phyloP scores from a whole-genome alignment of 1,140 invertebrate genomes.

The Platyura marginata region DNA sequence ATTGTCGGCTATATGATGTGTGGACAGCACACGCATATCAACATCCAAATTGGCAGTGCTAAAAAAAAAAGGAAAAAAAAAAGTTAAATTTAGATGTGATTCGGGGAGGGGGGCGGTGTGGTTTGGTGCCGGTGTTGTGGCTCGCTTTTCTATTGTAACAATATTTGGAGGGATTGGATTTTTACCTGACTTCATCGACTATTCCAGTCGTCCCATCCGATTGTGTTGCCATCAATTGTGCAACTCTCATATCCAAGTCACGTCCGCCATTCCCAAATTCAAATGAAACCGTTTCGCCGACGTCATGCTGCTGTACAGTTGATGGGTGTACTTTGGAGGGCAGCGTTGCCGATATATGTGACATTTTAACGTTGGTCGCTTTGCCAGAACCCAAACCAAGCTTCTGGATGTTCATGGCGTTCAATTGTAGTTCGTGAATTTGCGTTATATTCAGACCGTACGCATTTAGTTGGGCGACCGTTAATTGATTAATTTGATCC shows the following conservation, averaged over 20 bases:
- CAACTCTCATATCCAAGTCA: slow-evolving; percentile 29
- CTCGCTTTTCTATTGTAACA: too few relatives aligned
- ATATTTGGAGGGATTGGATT: slow-evolving; percentile 12
- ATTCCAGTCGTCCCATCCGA: too few relatives aligned
- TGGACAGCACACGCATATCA: slow-evolving; percentile 29
- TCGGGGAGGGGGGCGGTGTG: too few relatives aligned
- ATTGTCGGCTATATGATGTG: background rate
- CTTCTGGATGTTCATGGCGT: slow-evolving; percentile 32
- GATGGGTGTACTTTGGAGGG: too few relatives aligned
- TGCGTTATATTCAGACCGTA: slow-evolving; percentile 33
- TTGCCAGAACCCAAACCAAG: slow-evolving; percentile 18
- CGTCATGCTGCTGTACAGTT: too few relatives aligned
- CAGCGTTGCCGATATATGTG: too few relatives aligned
- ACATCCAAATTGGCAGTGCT: slow-evolving; percentile 25
- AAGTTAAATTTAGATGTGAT: too few relatives aligned
- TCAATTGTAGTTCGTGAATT: slow-evolving; percentile 37
- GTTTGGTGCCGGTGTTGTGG: too few relatives aligned
- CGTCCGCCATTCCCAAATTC: slow-evolving; percentile 8
- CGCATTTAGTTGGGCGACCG: slow-evolving; percentile 33
- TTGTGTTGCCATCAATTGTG: too few relatives aligned
- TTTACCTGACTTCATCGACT: slow-evolving; percentile 16
- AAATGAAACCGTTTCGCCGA: too few relatives aligned
- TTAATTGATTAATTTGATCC: slow-evolving; percentile 34
- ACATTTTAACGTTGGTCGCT: too few relatives aligned
- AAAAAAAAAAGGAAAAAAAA: too few relatives aligned